Percentiles rank a stretch among this genome's conserved stretches.
phyloP scores from a whole-genome alignment of 2,113 vertebrate species.

The Chelonoidis abingdonii region DNA sequence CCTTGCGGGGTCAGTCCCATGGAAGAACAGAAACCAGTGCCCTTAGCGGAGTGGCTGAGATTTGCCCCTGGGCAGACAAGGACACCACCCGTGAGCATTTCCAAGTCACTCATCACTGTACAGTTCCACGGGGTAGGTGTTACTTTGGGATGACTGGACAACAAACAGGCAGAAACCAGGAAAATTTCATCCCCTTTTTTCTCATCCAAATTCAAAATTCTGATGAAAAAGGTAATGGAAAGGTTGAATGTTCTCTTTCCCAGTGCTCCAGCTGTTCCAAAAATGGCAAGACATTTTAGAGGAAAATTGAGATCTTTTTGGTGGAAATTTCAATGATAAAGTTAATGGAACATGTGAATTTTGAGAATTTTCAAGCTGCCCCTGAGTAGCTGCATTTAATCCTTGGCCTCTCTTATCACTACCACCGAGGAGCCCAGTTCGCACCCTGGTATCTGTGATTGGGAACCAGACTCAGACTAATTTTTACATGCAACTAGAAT shows the following conservation, averaged over 20 bases:
- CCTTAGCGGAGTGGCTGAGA: not conserved
- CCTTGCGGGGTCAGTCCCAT: not conserved
- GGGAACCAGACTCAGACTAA: not conserved
- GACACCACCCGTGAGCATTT: not conserved
- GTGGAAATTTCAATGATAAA: not conserved
- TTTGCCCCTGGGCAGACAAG: not conserved
- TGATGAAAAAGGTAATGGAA: not conserved
- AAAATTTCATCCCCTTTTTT: not conserved
- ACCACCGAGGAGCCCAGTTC: accelerated
- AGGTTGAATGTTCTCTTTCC: too few species aligned
- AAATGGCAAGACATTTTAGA: accelerated
- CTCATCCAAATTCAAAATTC: not conserved
- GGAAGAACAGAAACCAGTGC: not conserved
- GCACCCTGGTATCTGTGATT: accelerated
- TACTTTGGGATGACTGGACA: not conserved
- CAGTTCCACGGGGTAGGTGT: not conserved
- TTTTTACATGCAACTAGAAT: not conserved
- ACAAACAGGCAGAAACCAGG: not conserved
- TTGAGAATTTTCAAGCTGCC: too few species aligned
- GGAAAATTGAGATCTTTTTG: accelerated
- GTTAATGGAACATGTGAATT: accelerated
- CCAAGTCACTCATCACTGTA: not conserved
- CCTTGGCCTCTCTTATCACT: not conserved
- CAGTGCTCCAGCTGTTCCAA: not conserved
- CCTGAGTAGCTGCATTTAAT: too few species aligned